Evolutionary conservation across 2,888 invertebrate species (phyloP).

Genomic region (Linnaemya tessellans): DNA sequence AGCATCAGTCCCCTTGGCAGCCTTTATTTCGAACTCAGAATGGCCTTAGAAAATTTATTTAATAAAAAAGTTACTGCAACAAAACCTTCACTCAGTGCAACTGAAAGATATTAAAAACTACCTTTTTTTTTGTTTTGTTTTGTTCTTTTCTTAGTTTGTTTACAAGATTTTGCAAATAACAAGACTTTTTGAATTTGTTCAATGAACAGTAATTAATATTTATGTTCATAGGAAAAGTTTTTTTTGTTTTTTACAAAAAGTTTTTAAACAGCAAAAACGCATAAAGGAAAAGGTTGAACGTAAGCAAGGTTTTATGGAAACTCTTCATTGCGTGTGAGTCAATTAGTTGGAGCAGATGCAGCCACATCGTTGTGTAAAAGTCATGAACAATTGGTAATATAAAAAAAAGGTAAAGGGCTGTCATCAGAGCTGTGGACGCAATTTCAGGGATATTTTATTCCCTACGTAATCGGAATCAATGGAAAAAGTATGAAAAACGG

Average conservation of each 20-base stretch:
- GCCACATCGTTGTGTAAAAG: too few species aligned
- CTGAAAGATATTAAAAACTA: not conserved
- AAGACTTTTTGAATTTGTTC: conserved; percentile 6
- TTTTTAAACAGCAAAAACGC: not conserved
- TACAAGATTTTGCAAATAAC: not conserved
- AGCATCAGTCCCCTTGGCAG: too few species aligned
- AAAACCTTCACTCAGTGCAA: not conserved
- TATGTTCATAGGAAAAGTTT: conserved; percentile 4
- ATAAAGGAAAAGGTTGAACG: not conserved
- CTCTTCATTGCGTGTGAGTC: not conserved
- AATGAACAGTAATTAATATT: conserved; percentile 36
- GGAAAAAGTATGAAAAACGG: too few species aligned
- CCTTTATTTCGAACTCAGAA: not conserved
- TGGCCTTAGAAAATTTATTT: not conserved
- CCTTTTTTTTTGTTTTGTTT: not conserved
- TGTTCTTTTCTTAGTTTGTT: not conserved
- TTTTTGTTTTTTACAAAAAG: not conserved
- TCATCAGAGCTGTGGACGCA: too few species aligned
- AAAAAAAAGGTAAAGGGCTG: too few species aligned
- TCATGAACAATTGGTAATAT: too few species aligned
- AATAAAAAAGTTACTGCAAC: conserved; percentile 4
- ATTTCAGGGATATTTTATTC: too few species aligned
- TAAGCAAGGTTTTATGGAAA: not conserved
- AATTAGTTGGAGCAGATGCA: not conserved
- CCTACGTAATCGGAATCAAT: too few species aligned